These are phyloP conservation scores for Hetaerina americana DNA, from an alignment of 1,140 invertebrate species.

Conservation along the genomic window DNA sequence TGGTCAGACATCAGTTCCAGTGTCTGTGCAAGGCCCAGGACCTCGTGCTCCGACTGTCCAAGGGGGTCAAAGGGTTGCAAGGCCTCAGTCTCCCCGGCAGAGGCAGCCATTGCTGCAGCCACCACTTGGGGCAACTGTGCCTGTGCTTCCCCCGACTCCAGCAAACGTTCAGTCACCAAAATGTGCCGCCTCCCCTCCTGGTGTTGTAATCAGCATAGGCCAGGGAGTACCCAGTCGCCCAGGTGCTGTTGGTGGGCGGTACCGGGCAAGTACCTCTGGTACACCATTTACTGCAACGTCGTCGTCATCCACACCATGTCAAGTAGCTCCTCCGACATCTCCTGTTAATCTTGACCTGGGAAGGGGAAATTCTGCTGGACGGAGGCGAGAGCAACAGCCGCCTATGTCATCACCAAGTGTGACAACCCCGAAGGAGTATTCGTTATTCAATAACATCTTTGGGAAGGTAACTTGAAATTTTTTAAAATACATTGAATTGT, in stretches of 20 bases:
- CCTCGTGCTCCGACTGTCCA: not conserved
- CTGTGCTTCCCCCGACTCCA: not conserved
- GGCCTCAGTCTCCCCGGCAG: not conserved
- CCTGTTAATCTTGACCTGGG: conserved; percentile 4
- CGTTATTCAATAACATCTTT: conserved; percentile 49
- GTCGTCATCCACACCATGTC: conserved; percentile 16
- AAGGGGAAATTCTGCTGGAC: conserved; percentile 22
- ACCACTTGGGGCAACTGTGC: not conserved
- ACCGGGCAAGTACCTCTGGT: conserved; percentile 16
- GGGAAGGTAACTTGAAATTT: conserved; percentile 15
- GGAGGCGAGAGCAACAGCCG: conserved; percentile 22
- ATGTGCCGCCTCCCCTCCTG: conserved; percentile 1
- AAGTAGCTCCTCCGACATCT: conserved; percentile 11
- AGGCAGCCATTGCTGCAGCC: not conserved
- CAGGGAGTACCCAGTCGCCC: conserved; percentile 17
- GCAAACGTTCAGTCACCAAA: conserved; percentile 5
- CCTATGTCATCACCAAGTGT: conserved; percentile 24
- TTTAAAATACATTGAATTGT: conserved; percentile 9
- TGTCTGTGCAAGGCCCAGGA: not conserved
- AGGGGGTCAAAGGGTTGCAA: not conserved
- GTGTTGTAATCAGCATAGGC: not conserved
- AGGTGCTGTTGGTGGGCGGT: conserved; percentile 21
- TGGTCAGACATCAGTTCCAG: conserved; percentile 19
- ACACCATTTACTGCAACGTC: conserved; percentile 22
- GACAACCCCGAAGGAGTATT: conserved; percentile 45